Evolutionary conservation across 2,113 vertebrate species (phyloP).

Genomic region (Corydoras maculifer): DNA sequence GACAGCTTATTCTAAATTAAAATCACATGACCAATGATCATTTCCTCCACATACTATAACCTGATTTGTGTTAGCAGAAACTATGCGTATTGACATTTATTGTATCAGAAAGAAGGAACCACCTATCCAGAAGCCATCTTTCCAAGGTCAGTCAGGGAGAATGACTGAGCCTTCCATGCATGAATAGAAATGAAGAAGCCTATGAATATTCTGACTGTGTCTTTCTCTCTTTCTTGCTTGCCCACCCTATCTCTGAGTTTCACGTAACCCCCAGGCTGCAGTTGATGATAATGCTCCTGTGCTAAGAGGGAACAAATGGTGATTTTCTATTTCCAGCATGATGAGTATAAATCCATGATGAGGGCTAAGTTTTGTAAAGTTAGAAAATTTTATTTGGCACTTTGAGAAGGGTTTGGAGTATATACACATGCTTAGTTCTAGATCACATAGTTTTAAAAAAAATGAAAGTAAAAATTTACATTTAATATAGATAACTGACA

Average conservation of each 20-base stretch:
- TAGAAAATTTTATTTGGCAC: too few species aligned
- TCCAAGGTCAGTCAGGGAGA: slow-evolving; percentile 39
- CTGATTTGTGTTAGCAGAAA: neutral
- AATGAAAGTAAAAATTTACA: too few species aligned
- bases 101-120: neutral
- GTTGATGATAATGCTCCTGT: slow-evolving; percentile 33
- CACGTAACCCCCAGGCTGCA: slow-evolving; percentile 19
- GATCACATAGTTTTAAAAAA: too few species aligned
- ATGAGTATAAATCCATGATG: slow-evolving; percentile 31
- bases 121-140: slow-evolving; percentile 29
- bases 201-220: slow-evolving; percentile 40
- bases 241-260: slow-evolving; percentile 6
- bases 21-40: too few species aligned
- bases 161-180: slow-evolving; percentile 25
- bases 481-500: slow-evolving; percentile 1
- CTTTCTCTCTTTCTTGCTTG: slow-evolving; percentile 12
- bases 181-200: slow-evolving; percentile 35
- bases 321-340: slow-evolving; percentile 32
- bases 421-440: too few species aligned
- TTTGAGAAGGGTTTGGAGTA: too few species aligned
- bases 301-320: slow-evolving; percentile 40
- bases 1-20: too few species aligned
- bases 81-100: slow-evolving; percentile 1
- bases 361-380: neutral
- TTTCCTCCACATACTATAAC: too few species aligned